Evolutionary conservation across 1,140 invertebrate species (phyloP).

Genomic region (Psix sp.): DNA sequence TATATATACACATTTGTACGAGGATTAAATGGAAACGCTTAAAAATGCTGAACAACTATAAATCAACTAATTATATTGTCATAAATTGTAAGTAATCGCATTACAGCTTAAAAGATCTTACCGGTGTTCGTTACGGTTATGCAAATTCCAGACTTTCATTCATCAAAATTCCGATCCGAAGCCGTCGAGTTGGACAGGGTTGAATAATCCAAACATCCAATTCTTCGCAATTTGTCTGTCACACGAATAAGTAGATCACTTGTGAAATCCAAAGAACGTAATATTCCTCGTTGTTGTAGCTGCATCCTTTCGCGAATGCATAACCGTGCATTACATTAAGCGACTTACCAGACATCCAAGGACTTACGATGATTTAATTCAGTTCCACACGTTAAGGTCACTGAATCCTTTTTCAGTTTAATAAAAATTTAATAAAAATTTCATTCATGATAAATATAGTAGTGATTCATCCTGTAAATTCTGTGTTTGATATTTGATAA

Average conservation of each 20-base stretch:
- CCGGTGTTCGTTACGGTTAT: slow-evolving; percentile 12
- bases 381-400: slow-evolving; percentile 21
- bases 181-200: background rate
- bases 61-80: slow-evolving; percentile 33
- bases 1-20: slow-evolving; percentile 22
- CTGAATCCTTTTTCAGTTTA: slow-evolving; percentile 42
- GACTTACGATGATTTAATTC: slow-evolving; percentile 55
- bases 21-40: slow-evolving; percentile 14
- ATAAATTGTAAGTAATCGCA: slow-evolving; percentile 34
- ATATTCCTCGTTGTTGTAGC: background rate
- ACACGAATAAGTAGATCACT: background rate
- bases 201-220: too few species aligned
- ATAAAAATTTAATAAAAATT: slow-evolving; percentile 19
- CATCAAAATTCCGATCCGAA: slow-evolving; percentile 3
- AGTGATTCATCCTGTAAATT: too few species aligned
- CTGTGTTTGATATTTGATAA: too few species aligned
- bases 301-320: slow-evolving; percentile 19
- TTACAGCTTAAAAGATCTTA: slow-evolving; percentile 1
- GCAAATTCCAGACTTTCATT: slow-evolving; percentile 17
- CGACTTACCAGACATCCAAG: slow-evolving; percentile 52
- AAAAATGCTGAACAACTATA: slow-evolving; percentile 26
- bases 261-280: background rate
- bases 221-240: background rate
- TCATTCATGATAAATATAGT: too few species aligned
- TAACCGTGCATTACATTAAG: slow-evolving; percentile 9